Percentiles rank a stretch among this genome's conserved stretches.
phyloP scores from a whole-genome alignment of 2,888 invertebrate species.

The Frankliniella intonsa region DNA sequence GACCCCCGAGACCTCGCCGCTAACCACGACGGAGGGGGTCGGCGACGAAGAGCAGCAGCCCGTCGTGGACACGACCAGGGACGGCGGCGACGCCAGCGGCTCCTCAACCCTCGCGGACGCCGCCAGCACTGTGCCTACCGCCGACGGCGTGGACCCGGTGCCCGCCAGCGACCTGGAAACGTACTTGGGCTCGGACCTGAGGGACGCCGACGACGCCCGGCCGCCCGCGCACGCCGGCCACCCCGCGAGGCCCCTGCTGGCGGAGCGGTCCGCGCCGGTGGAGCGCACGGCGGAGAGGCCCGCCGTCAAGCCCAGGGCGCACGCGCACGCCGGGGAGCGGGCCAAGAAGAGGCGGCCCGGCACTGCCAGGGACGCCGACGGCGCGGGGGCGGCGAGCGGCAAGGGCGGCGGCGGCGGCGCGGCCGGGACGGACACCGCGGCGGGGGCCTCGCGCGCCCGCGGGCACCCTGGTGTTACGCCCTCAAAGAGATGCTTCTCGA shows the following conservation, averaged over 20 bases:
- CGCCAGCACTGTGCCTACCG: background rate
- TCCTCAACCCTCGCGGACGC: background rate
- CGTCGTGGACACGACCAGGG: background rate
- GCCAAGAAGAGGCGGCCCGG: background rate
- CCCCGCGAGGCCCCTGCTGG: background rate
- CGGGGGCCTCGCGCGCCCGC: background rate
- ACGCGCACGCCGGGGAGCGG: background rate
- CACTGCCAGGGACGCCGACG: background rate
- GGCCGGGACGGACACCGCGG: background rate
- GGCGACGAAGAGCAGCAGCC: background rate
- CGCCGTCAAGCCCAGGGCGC: background rate
- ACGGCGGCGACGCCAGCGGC: background rate
- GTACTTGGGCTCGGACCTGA: constrained; percentile 10
- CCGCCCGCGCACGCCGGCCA: background rate
- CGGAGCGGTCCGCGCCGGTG: background rate
- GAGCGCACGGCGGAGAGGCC: background rate
- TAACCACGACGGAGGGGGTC: background rate
- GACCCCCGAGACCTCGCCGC: background rate
- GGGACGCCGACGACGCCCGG: background rate
- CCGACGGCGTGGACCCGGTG: background rate
- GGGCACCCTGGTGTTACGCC: background rate
- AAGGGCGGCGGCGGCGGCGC: background rate
- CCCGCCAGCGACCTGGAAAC: constrained; percentile 18
- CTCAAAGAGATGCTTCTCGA: constrained; percentile 1
- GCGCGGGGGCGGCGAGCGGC: background rate